These are phyloP conservation scores for Oeneis ivallda DNA, from an alignment of 2,888 invertebrate species.

Conservation along the genomic window DNA sequence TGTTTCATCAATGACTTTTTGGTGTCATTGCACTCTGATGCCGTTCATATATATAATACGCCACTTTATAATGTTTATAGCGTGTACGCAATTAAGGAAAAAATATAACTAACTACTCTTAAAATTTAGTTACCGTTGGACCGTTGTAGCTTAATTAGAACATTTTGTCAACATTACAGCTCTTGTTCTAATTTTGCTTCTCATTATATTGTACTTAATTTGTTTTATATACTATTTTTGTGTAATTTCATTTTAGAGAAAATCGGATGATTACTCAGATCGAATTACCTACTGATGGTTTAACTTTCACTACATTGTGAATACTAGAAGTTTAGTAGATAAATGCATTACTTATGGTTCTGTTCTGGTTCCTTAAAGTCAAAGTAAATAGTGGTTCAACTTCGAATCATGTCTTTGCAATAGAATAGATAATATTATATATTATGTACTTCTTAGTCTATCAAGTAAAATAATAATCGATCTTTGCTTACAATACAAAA, in stretches of 20 bases:
- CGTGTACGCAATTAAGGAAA: conserved; percentile 30
- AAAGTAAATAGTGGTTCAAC: no score
- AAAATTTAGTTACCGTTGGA: conserved; percentile 13
- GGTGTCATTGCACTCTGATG: conserved; percentile 37
- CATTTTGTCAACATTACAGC: not conserved
- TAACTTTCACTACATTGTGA: no score
- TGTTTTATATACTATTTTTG: not conserved
- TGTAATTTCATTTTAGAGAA: not conserved
- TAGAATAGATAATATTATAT: no score
- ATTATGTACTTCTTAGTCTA: no score
- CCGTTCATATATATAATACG: conserved; percentile 25
- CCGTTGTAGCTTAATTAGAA: conserved; percentile 15
- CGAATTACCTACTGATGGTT: no score
- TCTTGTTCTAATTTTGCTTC: not conserved
- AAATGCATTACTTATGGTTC: no score
- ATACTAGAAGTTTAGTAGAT: no score
- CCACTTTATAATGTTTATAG: conserved; percentile 21
- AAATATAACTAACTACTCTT: conserved; percentile 15
- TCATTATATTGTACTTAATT: not conserved
- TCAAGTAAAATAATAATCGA: no score
- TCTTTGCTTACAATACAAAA: no score
- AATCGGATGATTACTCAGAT: no score
- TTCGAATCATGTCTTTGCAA: no score
- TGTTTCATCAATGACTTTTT: conserved; percentile 36
- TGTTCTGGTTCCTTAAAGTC: no score